Evolutionary conservation across 2,797 vertebrate species (phyloP).

Genomic region (Lophius americanus): DNA sequence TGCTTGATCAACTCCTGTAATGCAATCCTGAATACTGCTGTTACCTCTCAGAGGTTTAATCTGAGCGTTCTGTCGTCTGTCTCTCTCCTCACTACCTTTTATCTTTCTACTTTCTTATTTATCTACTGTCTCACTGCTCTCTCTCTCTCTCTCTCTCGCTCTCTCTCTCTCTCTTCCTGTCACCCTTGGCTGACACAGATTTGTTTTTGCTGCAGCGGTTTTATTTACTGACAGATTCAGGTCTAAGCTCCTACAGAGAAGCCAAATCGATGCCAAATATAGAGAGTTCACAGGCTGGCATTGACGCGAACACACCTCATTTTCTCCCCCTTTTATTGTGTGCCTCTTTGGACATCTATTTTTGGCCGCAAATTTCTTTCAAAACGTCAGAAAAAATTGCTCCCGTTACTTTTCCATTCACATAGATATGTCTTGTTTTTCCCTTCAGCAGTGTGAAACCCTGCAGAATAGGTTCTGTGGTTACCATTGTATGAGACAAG

Average conservation of each 20-base stretch:
- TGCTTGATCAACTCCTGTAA: not conserved
- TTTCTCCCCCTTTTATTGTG: constrained; percentile 10
- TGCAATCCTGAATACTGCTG: constrained; percentile 2
- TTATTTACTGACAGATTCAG: constrained; percentile 78
- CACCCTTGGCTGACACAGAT: constrained; percentile 30
- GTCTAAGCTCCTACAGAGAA: constrained; percentile 64
- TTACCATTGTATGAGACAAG: constrained; percentile 1
- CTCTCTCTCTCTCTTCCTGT: not conserved
- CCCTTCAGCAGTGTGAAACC: not conserved
- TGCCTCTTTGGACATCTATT: constrained; percentile 10
- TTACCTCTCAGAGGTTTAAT: constrained; percentile 10
- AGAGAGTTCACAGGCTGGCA: constrained; percentile 29
- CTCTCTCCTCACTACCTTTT: not conserved
- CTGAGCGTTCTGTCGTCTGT: not conserved
- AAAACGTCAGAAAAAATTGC: not conserved
- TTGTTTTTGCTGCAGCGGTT: constrained; percentile 61
- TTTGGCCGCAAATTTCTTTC: not conserved
- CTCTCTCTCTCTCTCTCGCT: no score
- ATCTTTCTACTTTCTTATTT: no score
- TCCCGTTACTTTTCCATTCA: not conserved
- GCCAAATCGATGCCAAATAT: constrained; percentile 63
- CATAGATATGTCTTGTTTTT: not conserved
- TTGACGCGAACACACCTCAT: constrained; percentile 14
- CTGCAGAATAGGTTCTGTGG: not conserved
- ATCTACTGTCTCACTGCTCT: no score